Evolutionary conservation across 2,113 vertebrate species (phyloP).

Genomic region (Labrus mixtus): DNA sequence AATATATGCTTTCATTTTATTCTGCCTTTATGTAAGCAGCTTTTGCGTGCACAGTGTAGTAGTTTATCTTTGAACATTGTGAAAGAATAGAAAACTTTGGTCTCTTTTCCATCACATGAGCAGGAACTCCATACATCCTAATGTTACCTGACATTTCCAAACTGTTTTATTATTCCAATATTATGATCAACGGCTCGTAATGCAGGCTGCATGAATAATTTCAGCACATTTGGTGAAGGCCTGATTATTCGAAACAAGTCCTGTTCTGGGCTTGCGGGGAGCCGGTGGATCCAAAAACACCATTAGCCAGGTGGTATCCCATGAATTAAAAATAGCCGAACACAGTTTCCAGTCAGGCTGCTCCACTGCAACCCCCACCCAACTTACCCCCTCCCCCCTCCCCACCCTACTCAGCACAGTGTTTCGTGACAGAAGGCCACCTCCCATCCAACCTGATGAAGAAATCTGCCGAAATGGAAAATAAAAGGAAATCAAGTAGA

Average conservation of each 20-base stretch:
- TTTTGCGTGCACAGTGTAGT: neutral
- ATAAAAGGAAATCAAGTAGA: neutral
- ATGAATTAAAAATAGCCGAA: conserved; percentile 98
- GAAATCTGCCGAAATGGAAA: conserved; percentile 56
- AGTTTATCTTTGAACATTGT: neutral
- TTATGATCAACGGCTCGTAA: conserved; percentile 77
- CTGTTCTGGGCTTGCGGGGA: conserved; percentile 75
- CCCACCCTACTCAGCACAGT: conserved; percentile 70
- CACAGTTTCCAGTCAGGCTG: conserved; percentile 92
- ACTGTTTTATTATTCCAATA: conserved; percentile 76
- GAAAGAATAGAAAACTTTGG: neutral
- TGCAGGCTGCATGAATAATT: conserved; percentile 82
- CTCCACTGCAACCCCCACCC: conserved; percentile 21
- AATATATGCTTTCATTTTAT: neutral
- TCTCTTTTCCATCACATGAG: conserved; percentile 11
- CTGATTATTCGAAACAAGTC: conserved; percentile 81
- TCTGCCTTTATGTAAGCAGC: neutral
- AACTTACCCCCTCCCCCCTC: conserved; percentile 21
- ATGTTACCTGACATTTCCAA: conserved; percentile 75
- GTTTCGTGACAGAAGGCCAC: conserved; percentile 85
- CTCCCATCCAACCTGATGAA: conserved; percentile 68
- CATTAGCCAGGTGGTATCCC: conserved; percentile 95
- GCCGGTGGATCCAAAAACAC: conserved; percentile 91
- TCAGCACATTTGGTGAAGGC: conserved; percentile 72
- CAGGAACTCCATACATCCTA: conserved; percentile 52